Evolutionary conservation across 2,888 invertebrate genomes (phyloP).

Genomic region (Watsonalla cultraria): DNA sequence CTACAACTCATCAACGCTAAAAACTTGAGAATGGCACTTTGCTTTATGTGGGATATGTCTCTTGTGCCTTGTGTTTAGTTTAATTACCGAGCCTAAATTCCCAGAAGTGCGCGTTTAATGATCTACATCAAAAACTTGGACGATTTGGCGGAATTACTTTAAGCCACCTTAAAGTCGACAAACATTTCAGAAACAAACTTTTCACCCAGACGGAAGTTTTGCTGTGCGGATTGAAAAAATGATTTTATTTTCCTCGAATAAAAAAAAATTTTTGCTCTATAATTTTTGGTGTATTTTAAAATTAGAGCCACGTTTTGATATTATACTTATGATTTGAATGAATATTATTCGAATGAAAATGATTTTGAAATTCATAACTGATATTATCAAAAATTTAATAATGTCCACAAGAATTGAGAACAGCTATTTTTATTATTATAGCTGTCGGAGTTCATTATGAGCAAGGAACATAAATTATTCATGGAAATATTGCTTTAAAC

Average conservation of each 20-base stretch:
- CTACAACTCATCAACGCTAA: constrained; percentile 65
- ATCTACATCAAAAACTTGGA: constrained; percentile 32
- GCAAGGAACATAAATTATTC: constrained; percentile 37
- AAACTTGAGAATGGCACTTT: constrained; percentile 44
- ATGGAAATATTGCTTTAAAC: constrained; percentile 35
- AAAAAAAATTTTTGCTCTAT: too few relatives aligned
- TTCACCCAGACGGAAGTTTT: neutral
- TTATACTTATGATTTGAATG: too few relatives aligned
- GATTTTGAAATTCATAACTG: neutral
- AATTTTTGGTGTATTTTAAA: too few relatives aligned
- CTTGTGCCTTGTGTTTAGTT: constrained; percentile 43
- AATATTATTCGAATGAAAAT: neutral
- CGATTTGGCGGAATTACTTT: constrained; percentile 16
- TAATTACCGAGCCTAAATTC: constrained; percentile 43
- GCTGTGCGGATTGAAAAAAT: neutral
- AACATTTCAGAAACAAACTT: neutral
- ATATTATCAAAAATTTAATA: neutral
- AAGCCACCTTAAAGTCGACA: constrained; percentile 7
- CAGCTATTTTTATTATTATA: neutral
- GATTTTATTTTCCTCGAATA: too few relatives aligned
- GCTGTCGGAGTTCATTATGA: constrained; percentile 7
- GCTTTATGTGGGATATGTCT: constrained; percentile 44
- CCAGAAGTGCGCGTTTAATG: constrained; percentile 38
- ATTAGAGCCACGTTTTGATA: too few relatives aligned
- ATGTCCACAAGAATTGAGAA: neutral